Percentiles rank a stretch among this genome's conserved stretches.
Evolutionary conservation across 2,113 vertebrate genomes (phyloP).

Genomic region (Paedocypris sp.): DNA sequence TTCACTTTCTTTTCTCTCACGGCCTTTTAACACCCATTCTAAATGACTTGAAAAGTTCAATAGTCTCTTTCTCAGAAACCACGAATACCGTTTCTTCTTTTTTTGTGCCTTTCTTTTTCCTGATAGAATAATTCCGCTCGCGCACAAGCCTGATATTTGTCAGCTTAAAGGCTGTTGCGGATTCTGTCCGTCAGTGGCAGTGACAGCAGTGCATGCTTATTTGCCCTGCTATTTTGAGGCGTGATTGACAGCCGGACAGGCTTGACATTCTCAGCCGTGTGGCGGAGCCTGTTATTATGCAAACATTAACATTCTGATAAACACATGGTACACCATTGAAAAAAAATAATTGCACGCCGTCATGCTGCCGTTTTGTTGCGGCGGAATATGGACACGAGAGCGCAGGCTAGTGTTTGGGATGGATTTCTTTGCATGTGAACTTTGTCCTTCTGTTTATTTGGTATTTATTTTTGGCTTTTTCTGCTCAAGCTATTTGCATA

Average conservation of each 20-base stretch:
- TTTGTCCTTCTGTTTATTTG: neutral
- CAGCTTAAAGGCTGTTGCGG: constrained; percentile 57
- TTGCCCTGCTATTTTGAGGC: constrained; percentile 81
- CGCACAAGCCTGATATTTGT: constrained; percentile 58
- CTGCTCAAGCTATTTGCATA: too few relatives aligned
- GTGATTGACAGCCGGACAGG: constrained; percentile 85
- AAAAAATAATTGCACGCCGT: constrained; percentile 97
- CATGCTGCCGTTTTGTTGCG: constrained; percentile 71
- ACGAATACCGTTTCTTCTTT: constrained; percentile 36
- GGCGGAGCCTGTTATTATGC: constrained; percentile 93
- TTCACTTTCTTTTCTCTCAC: neutral
- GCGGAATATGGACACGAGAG: constrained; percentile 9
- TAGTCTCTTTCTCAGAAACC: neutral
- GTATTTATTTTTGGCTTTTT: too few relatives aligned
- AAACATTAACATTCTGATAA: constrained; percentile 99
- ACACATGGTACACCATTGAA: constrained; percentile 81
- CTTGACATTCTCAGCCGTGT: constrained; percentile 78
- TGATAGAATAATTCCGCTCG: constrained; percentile 52
- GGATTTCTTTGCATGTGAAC: neutral
- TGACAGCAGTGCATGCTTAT: constrained; percentile 74
- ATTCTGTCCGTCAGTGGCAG: constrained; percentile 67
- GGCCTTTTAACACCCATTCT: neutral
- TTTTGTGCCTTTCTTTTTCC: constrained; percentile 13
- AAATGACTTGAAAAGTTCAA: neutral
- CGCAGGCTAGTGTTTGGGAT: constrained; percentile 15